Evolutionary conservation across 2,113 vertebrate species (phyloP), one percentile per base, ranked within the genome.

Genomic region (Myocastor coypus): DNA sequence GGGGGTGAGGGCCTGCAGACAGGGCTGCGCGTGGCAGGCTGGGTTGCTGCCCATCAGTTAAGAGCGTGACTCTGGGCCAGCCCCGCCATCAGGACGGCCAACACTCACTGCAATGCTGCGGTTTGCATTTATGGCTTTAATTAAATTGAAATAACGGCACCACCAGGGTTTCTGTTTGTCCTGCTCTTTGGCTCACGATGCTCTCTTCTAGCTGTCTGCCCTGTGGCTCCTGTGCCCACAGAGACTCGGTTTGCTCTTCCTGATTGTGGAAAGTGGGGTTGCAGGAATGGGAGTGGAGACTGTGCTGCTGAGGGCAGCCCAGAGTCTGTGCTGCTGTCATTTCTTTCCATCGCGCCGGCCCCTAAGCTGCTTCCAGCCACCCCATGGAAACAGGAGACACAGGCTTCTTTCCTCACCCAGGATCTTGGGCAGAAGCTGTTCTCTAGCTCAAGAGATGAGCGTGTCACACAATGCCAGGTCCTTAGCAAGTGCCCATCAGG

Each of bases 41-140:
- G 95, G 91, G 91, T 52, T n/a, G 59, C 59, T 89, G 96, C 96
- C 96, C 94, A 97, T 97, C 96, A 91, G 95, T 97, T 97, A 98
- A 94, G 85, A 55, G 68, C 8, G 1, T 7, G 66, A 63, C 52
- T 96, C 85, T 0, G 64, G 87, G 64, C 77, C 80, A 83, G 86
- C 37, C 73, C 59, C 32, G 46, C 93, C 46, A 14, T 91, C 87
- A 40, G 91, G 87, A 59, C 89, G 83, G 83, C 86, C 89, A 90
- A 71, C 71, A 16, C 89, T 82, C 40, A 26, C 64, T 32, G 40
- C 81, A 71, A 28, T 61, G 63, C 93, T 63, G 81, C 7, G 50
- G 71, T 83, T 85, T 88, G 87, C 92, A 92, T 96, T 97, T 96
- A 96, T 61, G 90, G 92, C 66, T 97, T 96, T 96, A 93, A 97